Base-by-base conservation (phyloP, 2,888 invertebrate species). In the Octonoba sinensis region DNA sequence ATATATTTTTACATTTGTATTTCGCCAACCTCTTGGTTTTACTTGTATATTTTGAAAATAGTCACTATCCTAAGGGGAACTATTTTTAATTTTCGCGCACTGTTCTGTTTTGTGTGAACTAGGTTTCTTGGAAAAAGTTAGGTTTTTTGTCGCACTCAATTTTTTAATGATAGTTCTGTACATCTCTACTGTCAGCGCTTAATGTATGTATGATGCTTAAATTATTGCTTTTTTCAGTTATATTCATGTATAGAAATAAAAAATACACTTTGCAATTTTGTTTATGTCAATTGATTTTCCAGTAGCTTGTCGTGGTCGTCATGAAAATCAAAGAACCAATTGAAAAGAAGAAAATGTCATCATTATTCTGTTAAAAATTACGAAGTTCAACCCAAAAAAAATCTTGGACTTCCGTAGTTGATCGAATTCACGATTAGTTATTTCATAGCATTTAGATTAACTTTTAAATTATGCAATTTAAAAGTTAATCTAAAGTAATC, bases 191-290 rank as follows among this genome's bases (percentile, higher is more conserved):
- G 65, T 69, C 67, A 60, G 67, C 62, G 62, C 79, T 73, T 47
- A 54, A 70, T 71, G 20, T 77, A 65, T 77, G 71, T 71, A 57
- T 77, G 56, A 64, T 46, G 65, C 70, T 77, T 77, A 71, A 79
- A 79, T 72, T 79, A 72, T 73, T 74, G 60, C 69, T 47, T 46
- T 59, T 64, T 77, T 70, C 57, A 46, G 56, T 74, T 69, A 60
- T 73, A 67, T 73, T 81, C 51, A 47, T 81, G 73, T 73, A 71
- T 81, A 62, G 62, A 62, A 62, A 62, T 73, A 67, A 59, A 71
- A 56, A 73, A 73, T 44, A 72, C 44, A 76, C 74, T 74, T 74
- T 74, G 74, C 74, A 74, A 49, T 72, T 49, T 56, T 44, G 16
- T n/a, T 65, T 20, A 49, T 49, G 1, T 59, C 16, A 16, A 24